Base-by-base conservation (phyloP, 2,797 vertebrate genomes). In the Zalophus californianus region DNA sequence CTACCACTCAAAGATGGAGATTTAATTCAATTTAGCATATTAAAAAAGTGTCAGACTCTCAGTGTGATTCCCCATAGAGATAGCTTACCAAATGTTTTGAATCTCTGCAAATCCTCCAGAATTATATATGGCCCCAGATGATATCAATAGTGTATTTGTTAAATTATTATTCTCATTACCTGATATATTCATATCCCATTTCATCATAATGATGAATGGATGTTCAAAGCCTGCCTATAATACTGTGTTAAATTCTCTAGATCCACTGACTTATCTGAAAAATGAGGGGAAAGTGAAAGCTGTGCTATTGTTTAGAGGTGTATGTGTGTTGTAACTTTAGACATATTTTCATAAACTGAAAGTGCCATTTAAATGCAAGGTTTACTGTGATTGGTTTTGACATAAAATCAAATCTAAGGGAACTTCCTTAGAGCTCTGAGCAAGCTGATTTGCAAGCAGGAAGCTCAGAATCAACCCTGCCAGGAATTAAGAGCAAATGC, bases 91-190 rank as follows among this genome's bases (percentile, higher is more conserved):
- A 90, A 68, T 23, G 2, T 84, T 93, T 78, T 94, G 79, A 92
- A 12, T 93, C 27, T 29, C 14, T 38, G 52, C 25, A 96, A 92
- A 79, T 89, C 7, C 29, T 83, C 20, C 20, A 64, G n/a, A 32
- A 41, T 62, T 78, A 41, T 88, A 54, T 48, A 88, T 35, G 58
- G 29, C 4, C 41, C 80, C 64, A 60, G 44, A 27, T 66, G 48
- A 62, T 82, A 94, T 80, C 75, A 89, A n/a, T 48, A 60, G 41
- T 78, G 7, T 60, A 73, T 91, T 95, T 91, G 38, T 73, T 84
- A 96, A 79, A 52, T 97, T 48, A 84, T 38, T 86, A 41, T 94
- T 94, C 18, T 80, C 23, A 20, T 73, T 93, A n/a, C 60, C 35
- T 73, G 48, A 21, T 75, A 84, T 18, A 75, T 25, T 94, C 75